A percentile compares a stretch with the other conserved stretches of the same genome.
These are phyloP conservation scores for Natator depressus DNA, from an alignment of 2,113 vertebrate species.

Conservation along the genomic window DNA sequence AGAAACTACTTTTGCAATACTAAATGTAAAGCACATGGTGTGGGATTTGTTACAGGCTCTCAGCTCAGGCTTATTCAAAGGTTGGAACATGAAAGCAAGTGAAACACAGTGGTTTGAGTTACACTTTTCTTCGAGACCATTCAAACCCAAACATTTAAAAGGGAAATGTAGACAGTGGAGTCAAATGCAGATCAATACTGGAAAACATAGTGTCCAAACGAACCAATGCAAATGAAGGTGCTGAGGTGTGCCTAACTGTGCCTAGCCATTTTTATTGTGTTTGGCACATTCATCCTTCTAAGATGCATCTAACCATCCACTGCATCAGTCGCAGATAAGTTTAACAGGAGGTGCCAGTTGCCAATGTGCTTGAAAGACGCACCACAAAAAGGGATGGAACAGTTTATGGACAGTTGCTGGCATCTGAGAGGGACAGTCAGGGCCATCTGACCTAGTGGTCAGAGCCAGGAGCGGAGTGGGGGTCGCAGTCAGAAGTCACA, in stretches of 20 bases:
- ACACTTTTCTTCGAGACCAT: background rate
- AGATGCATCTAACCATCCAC: no score
- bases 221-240: background rate
- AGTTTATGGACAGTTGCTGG: background rate
- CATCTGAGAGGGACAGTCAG: background rate
- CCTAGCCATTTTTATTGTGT: no score
- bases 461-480: no score
- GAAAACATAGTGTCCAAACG: background rate
- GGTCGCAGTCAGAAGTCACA: no score
- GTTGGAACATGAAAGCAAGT: background rate
- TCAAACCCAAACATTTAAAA: background rate
- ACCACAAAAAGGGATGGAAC: background rate
- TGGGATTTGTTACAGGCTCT: background rate
- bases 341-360: background rate
- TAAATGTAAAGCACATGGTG: accelerated
- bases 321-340: background rate
- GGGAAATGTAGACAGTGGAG: accelerated
- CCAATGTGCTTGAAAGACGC: background rate
- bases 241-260: background rate
- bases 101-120: background rate
- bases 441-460: no score
- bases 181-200: background rate
- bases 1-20: background rate
- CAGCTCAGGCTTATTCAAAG: background rate
- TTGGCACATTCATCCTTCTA: no score